These are phyloP conservation scores for Diachasma alloeum DNA, from an alignment of 1,140 invertebrate genomes.

Conservation along the genomic window DNA sequence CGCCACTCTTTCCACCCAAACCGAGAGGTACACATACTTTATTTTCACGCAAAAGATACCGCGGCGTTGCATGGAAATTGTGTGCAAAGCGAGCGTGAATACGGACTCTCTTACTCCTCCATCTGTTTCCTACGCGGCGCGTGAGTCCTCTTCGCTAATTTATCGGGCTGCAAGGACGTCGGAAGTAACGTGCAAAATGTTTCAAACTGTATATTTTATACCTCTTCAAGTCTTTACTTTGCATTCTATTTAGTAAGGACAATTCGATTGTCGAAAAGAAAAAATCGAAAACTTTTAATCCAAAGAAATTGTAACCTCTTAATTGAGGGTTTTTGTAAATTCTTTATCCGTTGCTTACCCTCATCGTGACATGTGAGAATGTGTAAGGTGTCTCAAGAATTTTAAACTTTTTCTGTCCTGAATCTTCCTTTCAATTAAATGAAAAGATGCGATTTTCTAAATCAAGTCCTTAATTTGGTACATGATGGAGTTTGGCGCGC, in stretches of 20 bases:
- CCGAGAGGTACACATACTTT: conserved; percentile 47
- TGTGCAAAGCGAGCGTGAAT: conserved; percentile 44
- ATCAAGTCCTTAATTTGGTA: too few relatives aligned
- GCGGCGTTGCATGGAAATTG: conserved; percentile 54
- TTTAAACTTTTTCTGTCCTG: too few relatives aligned
- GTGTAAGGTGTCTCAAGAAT: too few relatives aligned
- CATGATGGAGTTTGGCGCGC: too few relatives aligned
- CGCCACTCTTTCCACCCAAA: conserved; percentile 26
- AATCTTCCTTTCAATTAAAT: too few relatives aligned
- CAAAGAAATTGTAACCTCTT: too few relatives aligned
- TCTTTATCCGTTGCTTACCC: not conserved
- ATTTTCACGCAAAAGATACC: conserved; percentile 60
- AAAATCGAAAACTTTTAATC: too few relatives aligned
- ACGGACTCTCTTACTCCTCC: not conserved
- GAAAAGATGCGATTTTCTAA: too few relatives aligned
- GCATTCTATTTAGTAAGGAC: too few relatives aligned
- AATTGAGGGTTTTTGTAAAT: not conserved
- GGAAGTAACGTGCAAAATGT: not conserved
- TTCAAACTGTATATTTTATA: not conserved
- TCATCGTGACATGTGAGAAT: too few relatives aligned
- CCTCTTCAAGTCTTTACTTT: too few relatives aligned
- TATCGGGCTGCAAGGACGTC: conserved; percentile 23
- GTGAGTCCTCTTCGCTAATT: conserved; percentile 31
- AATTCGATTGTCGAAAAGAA: too few relatives aligned
- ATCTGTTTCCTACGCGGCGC: conserved; percentile 1